Conservation (phyloP, 2,797 vertebrate genomes). For the Lycodopsis pacificus region DNA sequence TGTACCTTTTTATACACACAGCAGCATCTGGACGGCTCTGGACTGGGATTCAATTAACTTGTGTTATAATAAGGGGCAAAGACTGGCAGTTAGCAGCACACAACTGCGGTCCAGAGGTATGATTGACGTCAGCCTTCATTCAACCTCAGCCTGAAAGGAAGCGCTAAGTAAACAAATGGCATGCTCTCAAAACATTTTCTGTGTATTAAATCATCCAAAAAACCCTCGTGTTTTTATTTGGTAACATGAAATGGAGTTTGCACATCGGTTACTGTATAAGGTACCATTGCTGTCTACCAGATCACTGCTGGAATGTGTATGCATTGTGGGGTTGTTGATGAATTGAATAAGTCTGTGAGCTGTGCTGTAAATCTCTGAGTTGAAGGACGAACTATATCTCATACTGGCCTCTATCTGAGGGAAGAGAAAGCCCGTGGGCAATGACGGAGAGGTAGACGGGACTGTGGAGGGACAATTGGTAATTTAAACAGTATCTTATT, state of each 20-base stretch:
- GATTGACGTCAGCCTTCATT: slow-evolving; percentile 82
- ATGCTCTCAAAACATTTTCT: slow-evolving; percentile 69
- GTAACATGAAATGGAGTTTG: slow-evolving; percentile 63
- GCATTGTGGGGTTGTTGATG: slow-evolving; percentile 76
- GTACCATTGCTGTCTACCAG: slow-evolving; percentile 43
- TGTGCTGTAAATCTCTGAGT: slow-evolving; percentile 79
- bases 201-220: slow-evolving; percentile 63
- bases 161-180: slow-evolving; percentile 80
- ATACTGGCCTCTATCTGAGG: slow-evolving; percentile 66
- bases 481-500: slow-evolving; percentile 58
- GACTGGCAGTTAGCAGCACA: slow-evolving; percentile 77
- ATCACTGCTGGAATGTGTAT: slow-evolving; percentile 66
- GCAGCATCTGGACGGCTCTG: slow-evolving; percentile 79
- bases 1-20: slow-evolving; percentile 75
- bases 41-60: slow-evolving; percentile 88
- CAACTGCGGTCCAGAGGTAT: slow-evolving; percentile 78
- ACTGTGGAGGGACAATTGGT: slow-evolving; percentile 48
- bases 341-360: slow-evolving; percentile 77
- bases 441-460: slow-evolving; percentile 56
- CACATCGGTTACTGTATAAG: slow-evolving; percentile 37
- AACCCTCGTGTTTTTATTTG: slow-evolving; percentile 41
- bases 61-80: slow-evolving; percentile 85
- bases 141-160: slow-evolving; percentile 79
- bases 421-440: slow-evolving; percentile 66
- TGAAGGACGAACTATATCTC: slow-evolving; percentile 81